Evolutionary conservation across 64 coral and sea anemone species (phyloP).

Genomic region (Trachythela sp.): DNA sequence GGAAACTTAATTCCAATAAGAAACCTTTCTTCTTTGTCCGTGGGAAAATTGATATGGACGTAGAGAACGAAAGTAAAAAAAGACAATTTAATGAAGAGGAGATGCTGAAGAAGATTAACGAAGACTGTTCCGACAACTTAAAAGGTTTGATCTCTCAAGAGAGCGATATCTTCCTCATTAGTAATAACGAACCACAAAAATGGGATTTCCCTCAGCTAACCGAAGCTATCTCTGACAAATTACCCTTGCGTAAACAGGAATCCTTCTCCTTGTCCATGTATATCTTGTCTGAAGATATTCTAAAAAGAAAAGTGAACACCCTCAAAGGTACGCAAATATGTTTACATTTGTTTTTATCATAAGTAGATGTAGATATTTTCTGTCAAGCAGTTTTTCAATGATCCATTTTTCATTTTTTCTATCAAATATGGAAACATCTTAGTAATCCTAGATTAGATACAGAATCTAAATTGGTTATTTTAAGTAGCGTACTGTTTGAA

Average conservation of each 20-base stretch:
- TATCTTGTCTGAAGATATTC: background rate
- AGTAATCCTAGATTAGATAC: too few relatives aligned
- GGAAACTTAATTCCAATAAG: background rate
- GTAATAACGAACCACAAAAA: background rate
- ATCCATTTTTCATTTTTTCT: too few relatives aligned
- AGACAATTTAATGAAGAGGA: background rate
- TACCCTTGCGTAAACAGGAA: background rate
- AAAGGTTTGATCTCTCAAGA: background rate
- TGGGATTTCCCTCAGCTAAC: background rate
- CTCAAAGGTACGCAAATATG: too few relatives aligned
- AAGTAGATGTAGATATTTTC: too few relatives aligned
- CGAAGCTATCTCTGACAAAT: background rate
- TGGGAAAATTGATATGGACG: background rate
- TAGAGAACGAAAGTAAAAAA: background rate
- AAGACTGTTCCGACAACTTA: background rate
- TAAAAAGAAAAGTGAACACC: too few relatives aligned
- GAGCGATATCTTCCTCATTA: background rate
- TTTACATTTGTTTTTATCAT: too few relatives aligned
- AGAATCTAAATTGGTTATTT: too few relatives aligned
- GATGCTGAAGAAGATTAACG: too few relatives aligned
- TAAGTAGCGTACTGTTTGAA: too few relatives aligned
- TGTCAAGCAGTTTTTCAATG: too few relatives aligned
- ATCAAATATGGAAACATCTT: too few relatives aligned
- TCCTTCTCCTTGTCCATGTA: background rate
- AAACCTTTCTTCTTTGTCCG: background rate